These are phyloP conservation scores for Drosophila lini DNA, from an alignment of 1,140 invertebrate genomes.

Conservation along the genomic window DNA sequence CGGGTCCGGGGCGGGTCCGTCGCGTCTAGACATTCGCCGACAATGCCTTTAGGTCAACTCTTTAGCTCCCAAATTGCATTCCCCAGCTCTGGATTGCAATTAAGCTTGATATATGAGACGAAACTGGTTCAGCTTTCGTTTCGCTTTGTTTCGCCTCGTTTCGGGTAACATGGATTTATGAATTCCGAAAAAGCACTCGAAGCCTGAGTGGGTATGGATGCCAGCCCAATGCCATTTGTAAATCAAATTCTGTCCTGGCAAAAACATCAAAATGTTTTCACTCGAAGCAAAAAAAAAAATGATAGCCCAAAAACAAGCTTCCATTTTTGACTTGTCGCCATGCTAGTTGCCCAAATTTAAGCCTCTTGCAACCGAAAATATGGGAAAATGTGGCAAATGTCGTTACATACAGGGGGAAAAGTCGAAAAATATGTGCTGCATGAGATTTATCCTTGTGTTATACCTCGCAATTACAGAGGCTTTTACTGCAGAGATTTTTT, in stretches of 20 bases:
- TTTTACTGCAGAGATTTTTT: neutral
- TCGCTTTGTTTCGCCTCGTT: slow-evolving; percentile 33
- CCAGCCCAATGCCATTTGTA: slow-evolving; percentile 35
- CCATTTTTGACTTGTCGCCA: slow-evolving; percentile 24
- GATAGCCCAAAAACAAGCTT: slow-evolving; percentile 17
- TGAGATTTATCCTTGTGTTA: slow-evolving; percentile 7
- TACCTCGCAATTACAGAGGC: neutral
- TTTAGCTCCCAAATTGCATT: slow-evolving; percentile 48
- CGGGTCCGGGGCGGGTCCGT: neutral
- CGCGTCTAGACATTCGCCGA: slow-evolving; percentile 21
- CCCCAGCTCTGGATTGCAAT: slow-evolving; percentile 47
- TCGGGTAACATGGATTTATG: slow-evolving; percentile 48
- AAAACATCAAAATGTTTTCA: slow-evolving; percentile 28
- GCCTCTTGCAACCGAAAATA: slow-evolving; percentile 22
- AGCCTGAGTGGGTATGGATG: slow-evolving; percentile 9
- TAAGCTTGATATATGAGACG: slow-evolving; percentile 53
- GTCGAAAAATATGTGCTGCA: neutral
- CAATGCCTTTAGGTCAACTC: slow-evolving; percentile 40
- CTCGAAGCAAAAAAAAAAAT: slow-evolving; percentile 6
- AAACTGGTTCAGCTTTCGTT: slow-evolving; percentile 46
- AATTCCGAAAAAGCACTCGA: slow-evolving; percentile 32
- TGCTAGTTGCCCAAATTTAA: slow-evolving; percentile 22
- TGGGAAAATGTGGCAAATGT: slow-evolving; percentile 1
- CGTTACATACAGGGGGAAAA: neutral
- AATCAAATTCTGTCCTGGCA: slow-evolving; percentile 40